Evolutionary conservation across 2,888 invertebrate species (phyloP), one percentile per base, ranked within the genome.

Genomic region (Cyrtodaria siliqua): DNA sequence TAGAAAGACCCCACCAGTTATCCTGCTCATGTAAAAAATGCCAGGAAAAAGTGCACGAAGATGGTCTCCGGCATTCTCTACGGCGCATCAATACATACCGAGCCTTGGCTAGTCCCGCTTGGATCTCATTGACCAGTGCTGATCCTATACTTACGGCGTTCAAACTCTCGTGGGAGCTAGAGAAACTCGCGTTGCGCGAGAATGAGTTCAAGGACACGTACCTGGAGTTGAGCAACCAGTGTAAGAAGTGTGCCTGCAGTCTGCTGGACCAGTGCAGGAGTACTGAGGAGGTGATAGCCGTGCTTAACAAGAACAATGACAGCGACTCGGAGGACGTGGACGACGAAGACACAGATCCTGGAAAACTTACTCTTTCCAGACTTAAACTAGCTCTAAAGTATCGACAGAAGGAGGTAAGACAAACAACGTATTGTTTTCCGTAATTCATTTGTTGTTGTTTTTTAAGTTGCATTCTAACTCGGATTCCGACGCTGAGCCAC

Each of bases 371-470:
- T 0, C 86, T 94, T 57, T 91, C 93, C 18, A 86, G 94, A 60
- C 90, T 94, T 33, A 94, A 94, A 87, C 87, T 94, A 76, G 94
- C 94, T n/a, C 92, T 94, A 60, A 94, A 94, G 84, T 94, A 94
- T 84, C 94, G 94, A 84, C 94, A 94, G 87, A 94, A 94, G 89
- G 94, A 94, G 93, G 94, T 94, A 73, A 66, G 86, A 33, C n/a
- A n/a, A n/a, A n/a, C n/a, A n/a, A n/a, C n/a, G n/a, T n/a, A n/a
- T n/a, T n/a, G n/a, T n/a, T n/a, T n/a, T n/a, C n/a, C n/a, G n/a
- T n/a, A n/a, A n/a, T n/a, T n/a, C n/a, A n/a, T n/a, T n/a, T n/a
- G n/a, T n/a, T n/a, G n/a, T n/a, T n/a, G n/a, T n/a, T n/a, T n/a
- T n/a, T n/a, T n/a, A n/a, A n/a, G n/a, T n/a, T n/a, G n/a, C n/a